These are phyloP conservation scores for Rhincodon typus DNA, from an alignment of 2,797 vertebrate species.

Conservation along the genomic window DNA sequence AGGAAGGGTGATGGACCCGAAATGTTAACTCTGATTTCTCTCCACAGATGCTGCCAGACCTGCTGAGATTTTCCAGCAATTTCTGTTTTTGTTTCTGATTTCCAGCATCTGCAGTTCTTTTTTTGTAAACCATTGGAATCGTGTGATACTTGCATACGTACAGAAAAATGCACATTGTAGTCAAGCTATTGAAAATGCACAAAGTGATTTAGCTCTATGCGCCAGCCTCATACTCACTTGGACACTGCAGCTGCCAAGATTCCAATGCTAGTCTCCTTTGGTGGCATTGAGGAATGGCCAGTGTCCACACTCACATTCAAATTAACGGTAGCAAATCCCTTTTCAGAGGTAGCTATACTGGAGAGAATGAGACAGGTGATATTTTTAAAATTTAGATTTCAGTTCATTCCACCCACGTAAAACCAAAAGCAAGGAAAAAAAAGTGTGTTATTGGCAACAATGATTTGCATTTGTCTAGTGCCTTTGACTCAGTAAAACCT, in stretches of 20 bases:
- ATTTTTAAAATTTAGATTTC: background rate
- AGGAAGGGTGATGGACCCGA: too few species aligned
- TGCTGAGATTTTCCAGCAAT: too few species aligned
- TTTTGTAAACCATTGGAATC: background rate
- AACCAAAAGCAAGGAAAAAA: background rate
- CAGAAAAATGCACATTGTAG: background rate
- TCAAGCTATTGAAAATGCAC: background rate
- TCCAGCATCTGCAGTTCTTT: too few species aligned
- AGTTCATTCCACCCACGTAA: background rate
- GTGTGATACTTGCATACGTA: background rate
- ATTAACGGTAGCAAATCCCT: background rate
- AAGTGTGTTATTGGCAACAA: background rate
- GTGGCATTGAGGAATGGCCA: conserved; percentile 36
- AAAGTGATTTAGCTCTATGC: background rate
- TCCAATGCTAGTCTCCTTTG: conserved; percentile 29
- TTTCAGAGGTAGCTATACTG: conserved; percentile 36
- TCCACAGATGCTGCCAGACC: too few species aligned
- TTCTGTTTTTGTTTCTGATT: too few species aligned
- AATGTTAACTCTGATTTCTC: too few species aligned
- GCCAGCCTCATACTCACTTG: background rate
- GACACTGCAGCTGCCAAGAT: conserved; percentile 36
- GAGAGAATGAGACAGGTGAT: background rate
- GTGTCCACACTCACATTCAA: background rate
- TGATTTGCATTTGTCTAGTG: background rate
- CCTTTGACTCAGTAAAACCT: background rate